Evolutionary conservation across 2,113 vertebrate species (phyloP).

Genomic region (Corydoras sp.): DNA sequence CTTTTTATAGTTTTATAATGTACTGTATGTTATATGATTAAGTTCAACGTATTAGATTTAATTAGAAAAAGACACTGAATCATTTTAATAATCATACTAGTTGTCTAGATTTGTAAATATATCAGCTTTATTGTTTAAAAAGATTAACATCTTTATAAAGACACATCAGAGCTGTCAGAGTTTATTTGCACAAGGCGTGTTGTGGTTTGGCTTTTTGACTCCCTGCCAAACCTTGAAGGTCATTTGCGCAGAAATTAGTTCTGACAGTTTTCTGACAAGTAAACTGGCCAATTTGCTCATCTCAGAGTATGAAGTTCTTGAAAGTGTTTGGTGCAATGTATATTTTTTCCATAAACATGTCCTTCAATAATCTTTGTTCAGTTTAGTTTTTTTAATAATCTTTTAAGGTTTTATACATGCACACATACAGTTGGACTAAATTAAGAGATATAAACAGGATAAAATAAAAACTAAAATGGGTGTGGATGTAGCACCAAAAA

Average conservation of each 20-base stretch:
- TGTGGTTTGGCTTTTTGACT: background rate
- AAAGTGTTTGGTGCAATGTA: background rate
- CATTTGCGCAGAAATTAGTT: conserved; percentile 18
- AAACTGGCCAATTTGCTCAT: conserved; percentile 14
- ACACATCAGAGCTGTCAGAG: background rate
- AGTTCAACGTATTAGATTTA: background rate
- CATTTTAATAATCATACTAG: no score
- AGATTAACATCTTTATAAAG: conserved; percentile 2
- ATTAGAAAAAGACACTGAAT: no score
- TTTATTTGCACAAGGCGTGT: background rate
- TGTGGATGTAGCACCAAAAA: no score
- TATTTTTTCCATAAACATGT: conserved; percentile 1
- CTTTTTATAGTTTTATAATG: no score
- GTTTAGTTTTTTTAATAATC: background rate
- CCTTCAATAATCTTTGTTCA: background rate
- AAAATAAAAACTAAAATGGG: no score
- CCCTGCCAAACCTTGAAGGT: conserved; percentile 17
- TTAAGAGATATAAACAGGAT: no score
- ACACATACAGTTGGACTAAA: background rate
- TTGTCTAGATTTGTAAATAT: no score
- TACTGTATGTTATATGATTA: background rate
- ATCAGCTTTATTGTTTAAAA: background rate
- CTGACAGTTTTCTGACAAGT: conserved; percentile 19
- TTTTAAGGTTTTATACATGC: background rate
- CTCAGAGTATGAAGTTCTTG: background rate